phyloP scores from a whole-genome alignment of 2,113 vertebrate genomes.

The Poeciliopsis retropinna region DNA sequence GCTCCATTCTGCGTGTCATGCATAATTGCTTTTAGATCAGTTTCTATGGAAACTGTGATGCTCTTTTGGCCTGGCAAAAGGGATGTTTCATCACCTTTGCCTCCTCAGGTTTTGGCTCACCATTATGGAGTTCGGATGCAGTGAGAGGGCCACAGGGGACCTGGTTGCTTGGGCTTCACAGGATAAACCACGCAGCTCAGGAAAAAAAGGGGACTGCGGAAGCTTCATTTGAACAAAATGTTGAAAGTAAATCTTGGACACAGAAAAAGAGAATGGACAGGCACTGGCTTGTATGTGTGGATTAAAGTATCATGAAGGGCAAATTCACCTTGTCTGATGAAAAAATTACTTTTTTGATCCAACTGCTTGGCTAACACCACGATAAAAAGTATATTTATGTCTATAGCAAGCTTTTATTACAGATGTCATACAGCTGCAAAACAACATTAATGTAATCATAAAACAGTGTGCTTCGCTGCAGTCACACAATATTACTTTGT shows the following conservation, averaged over 20 bases:
- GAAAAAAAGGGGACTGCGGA: slow-evolving; percentile 10
- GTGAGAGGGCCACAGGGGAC: slow-evolving; percentile 27
- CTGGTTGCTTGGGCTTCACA: slow-evolving; percentile 40
- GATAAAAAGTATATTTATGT: slow-evolving; percentile 5
- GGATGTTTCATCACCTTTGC: slow-evolving; percentile 62
- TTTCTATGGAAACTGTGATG: slow-evolving; percentile 81
- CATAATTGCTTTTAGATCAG: slow-evolving; percentile 79
- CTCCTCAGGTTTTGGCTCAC: slow-evolving; percentile 56
- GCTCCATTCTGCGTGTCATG: slow-evolving; percentile 45
- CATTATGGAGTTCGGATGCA: slow-evolving; percentile 53
- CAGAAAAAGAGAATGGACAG: slow-evolving; percentile 4
- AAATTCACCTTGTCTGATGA: not conserved
- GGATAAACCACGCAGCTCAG: slow-evolving; percentile 25
- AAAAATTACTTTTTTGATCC: not conserved
- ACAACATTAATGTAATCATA: slow-evolving; percentile 22
- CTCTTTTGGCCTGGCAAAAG: slow-evolving; percentile 67
- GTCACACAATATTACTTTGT: slow-evolving; percentile 14
- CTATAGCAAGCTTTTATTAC: slow-evolving; percentile 4
- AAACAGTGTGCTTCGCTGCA: slow-evolving; percentile 5
- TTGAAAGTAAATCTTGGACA: slow-evolving; percentile 15
- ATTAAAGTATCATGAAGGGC: not conserved
- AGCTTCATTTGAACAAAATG: slow-evolving; percentile 19
- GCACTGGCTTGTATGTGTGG: not conserved
- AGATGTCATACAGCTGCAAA: slow-evolving; percentile 23
- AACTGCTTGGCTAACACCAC: slow-evolving; percentile 5